Evolutionary conservation across 2,113 vertebrate genomes (phyloP).

Genomic region (Epinephelus fuscoguttatus): DNA sequence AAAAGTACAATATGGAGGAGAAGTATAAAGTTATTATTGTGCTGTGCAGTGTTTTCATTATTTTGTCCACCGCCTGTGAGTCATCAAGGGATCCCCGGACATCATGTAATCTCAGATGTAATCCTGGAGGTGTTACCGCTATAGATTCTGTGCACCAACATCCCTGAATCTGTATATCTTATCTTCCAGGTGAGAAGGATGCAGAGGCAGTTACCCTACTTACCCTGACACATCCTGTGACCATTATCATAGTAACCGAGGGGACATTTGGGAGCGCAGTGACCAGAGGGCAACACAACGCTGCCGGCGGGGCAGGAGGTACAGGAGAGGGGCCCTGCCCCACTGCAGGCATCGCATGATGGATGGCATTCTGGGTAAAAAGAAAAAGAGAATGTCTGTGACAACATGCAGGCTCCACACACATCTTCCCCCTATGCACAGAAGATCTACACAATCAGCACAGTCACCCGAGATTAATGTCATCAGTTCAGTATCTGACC

Average conservation of each 20-base stretch:
- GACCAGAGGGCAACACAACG: conserved; percentile 85
- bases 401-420: too few species aligned
- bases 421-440: too few species aligned
- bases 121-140: background rate
- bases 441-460: too few species aligned
- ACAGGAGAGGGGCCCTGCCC: conserved; percentile 85
- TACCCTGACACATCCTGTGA: conserved; percentile 86
- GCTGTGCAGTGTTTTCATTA: background rate
- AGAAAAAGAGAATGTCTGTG: background rate
- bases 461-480: too few species aligned
- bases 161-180: background rate
- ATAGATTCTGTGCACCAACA: too few species aligned
- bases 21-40: too few species aligned
- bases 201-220: conserved; percentile 19
- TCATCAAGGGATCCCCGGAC: background rate
- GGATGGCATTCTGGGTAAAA: conserved; percentile 88
- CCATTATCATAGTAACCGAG: conserved; percentile 87
- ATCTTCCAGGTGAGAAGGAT: background rate
- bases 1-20: too few species aligned
- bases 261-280: conserved; percentile 85
- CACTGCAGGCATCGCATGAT: conserved; percentile 89
- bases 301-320: conserved; percentile 84
- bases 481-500: too few species aligned
- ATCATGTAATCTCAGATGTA: too few species aligned
- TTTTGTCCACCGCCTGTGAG: background rate